Conservation (phyloP, 2,888 invertebrate species). For the Conus canariensis region DNA sequence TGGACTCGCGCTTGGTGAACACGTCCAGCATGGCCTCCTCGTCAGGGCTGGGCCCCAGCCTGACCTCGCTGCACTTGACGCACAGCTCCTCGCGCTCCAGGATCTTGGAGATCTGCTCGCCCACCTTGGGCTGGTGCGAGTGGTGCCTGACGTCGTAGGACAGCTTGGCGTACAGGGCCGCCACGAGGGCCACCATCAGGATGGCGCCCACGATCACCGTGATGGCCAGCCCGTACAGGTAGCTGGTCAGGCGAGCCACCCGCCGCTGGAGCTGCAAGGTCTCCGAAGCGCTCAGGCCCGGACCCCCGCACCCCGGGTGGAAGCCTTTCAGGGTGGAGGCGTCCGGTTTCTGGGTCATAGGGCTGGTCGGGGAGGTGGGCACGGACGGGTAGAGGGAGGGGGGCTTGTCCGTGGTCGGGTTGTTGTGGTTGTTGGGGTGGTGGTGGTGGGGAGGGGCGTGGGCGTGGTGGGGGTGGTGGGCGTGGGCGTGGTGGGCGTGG, state of each 20-base stretch:
- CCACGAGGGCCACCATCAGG: conserved; percentile 65
- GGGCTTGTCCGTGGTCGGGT: not conserved
- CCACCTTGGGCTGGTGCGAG: conserved; percentile 69
- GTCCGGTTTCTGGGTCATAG: not conserved
- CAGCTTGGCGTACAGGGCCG: conserved; percentile 67
- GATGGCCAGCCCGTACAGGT: conserved; percentile 60
- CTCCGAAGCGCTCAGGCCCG: not conserved
- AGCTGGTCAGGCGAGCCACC: conserved; percentile 52
- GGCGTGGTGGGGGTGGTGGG: not conserved
- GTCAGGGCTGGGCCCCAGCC: conserved; percentile 68
- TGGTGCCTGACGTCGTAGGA: conserved; percentile 68
- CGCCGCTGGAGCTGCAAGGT: conserved; percentile 41
- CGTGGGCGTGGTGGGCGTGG: not conserved
- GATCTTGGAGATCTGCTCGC: conserved; percentile 67
- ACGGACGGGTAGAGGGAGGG: not conserved
- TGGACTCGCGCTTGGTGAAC: conserved; percentile 61
- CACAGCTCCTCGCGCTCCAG: conserved; percentile 70
- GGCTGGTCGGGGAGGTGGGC: not conserved
- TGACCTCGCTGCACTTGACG: conserved; percentile 64
- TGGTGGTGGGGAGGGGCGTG: not conserved
- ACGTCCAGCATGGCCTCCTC: conserved; percentile 67
- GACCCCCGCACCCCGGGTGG: not conserved
- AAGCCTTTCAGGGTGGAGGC: too few relatives aligned
- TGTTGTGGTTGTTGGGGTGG: not conserved
- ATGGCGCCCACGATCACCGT: conserved; percentile 61